A percentile compares a stretch with the other conserved stretches of the same genome.
phyloP scores from a whole-genome alignment of 2,113 vertebrate species.

The Varanus salvator region DNA sequence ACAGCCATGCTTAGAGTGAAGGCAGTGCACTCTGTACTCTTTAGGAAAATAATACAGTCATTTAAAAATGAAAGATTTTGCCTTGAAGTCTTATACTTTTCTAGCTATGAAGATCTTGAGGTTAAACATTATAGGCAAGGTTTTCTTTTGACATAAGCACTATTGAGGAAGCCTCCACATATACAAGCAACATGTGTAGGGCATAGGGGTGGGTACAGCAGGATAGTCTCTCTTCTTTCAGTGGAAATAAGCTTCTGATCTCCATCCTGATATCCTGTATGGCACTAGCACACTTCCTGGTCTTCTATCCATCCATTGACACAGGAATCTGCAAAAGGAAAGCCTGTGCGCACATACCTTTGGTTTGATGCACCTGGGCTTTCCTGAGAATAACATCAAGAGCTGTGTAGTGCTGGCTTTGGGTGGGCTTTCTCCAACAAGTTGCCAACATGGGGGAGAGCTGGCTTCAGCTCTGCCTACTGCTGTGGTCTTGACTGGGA shows the following conservation, averaged over 20 bases:
- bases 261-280: background rate
- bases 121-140: background rate
- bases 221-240: too few species aligned
- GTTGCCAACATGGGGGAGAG: too few species aligned
- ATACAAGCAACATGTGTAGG: background rate
- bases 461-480: too few species aligned
- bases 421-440: too few species aligned
- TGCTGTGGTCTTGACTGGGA: too few species aligned
- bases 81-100: background rate
- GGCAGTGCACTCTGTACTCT: background rate
- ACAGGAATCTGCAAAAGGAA: background rate
- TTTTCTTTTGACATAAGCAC: background rate
- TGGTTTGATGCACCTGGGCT: background rate
- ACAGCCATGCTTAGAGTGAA: background rate
- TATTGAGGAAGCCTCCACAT: background rate
- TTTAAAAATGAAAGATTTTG: background rate
- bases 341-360: background rate
- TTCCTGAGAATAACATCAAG: too few species aligned
- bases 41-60: background rate
- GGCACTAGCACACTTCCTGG: background rate
- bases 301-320: background rate
- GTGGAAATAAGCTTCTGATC: too few species aligned
- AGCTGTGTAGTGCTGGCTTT: background rate
- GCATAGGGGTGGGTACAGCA: too few species aligned
- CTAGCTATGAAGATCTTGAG: background rate